phyloP scores from a whole-genome alignment of 2,113 vertebrate genomes.

The Noctilio leporinus region DNA sequence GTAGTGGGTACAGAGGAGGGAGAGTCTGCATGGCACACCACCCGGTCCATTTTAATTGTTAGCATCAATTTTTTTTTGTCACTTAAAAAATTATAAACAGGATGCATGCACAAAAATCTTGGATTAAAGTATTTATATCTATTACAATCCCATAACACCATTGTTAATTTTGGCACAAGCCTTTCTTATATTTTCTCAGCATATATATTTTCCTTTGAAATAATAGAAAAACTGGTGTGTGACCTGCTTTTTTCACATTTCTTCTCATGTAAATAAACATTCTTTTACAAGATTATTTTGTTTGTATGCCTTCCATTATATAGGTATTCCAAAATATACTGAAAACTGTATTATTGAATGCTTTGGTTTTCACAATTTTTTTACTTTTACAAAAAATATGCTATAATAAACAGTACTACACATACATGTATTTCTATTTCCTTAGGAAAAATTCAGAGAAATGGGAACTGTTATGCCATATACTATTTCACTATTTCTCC shows the following conservation, averaged over 20 bases:
- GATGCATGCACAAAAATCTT: neutral
- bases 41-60: neutral
- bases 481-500: neutral
- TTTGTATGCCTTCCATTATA: neutral
- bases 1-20: too few relatives aligned
- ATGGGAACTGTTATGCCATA: neutral
- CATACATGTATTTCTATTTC: neutral
- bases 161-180: neutral
- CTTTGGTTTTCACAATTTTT: neutral
- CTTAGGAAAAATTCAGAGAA: neutral
- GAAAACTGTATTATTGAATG: neutral
- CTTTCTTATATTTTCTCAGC: neutral
- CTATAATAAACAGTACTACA: neutral
- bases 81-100: neutral
- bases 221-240: neutral
- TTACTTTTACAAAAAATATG: neutral
- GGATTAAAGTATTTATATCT: neutral
- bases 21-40: neutral
- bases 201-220: neutral
- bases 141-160: neutral
- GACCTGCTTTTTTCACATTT: neutral
- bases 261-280: neutral
- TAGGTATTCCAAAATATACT: neutral
- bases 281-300: neutral
- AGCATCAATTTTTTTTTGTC: neutral